Percentiles rank a stretch among this genome's conserved stretches.
Evolutionary conservation across 1,140 invertebrate species (phyloP).

Genomic region (Sarcophaga peregrina): DNA sequence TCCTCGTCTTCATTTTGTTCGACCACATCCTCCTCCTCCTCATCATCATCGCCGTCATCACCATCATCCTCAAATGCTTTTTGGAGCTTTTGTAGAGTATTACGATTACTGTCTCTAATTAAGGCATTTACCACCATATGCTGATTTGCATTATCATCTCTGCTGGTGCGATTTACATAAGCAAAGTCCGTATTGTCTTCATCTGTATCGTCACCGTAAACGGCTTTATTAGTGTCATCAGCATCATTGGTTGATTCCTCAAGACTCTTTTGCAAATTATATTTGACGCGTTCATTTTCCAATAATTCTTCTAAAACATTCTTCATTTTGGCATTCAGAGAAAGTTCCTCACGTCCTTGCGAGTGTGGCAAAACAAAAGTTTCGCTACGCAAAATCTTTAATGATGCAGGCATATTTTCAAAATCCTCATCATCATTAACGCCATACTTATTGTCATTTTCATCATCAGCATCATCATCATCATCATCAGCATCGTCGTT

Average conservation of each 20-base stretch:
- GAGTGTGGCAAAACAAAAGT: conserved; percentile 57
- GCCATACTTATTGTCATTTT: conserved; percentile 33
- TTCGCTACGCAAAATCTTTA: conserved; percentile 56
- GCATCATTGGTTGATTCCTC: conserved; percentile 48
- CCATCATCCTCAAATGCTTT: neutral
- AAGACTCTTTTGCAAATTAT: conserved; percentile 66
- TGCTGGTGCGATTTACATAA: neutral
- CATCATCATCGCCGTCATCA: conserved; percentile 31
- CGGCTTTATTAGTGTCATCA: conserved; percentile 48
- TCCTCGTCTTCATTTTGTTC: conserved; percentile 53
- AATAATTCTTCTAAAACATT: conserved; percentile 65
- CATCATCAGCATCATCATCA: conserved; percentile 37
- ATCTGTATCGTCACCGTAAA: conserved; percentile 53
- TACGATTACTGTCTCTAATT: conserved; percentile 62
- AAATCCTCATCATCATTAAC: conserved; percentile 44
- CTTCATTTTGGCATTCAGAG: conserved; percentile 67
- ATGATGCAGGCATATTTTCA: conserved; percentile 36
- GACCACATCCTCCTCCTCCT: conserved; percentile 51
- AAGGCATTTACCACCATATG: conserved; percentile 56
- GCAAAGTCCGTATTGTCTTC: conserved; percentile 61
- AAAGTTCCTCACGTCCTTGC: conserved; percentile 54
- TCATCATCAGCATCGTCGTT: conserved; percentile 43
- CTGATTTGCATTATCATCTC: conserved; percentile 59
- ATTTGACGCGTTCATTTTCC: conserved; percentile 65
- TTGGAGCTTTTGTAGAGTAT: conserved; percentile 54